Base-by-base conservation (phyloP, 2,888 invertebrate species). In the Cenopis cana region DNA sequence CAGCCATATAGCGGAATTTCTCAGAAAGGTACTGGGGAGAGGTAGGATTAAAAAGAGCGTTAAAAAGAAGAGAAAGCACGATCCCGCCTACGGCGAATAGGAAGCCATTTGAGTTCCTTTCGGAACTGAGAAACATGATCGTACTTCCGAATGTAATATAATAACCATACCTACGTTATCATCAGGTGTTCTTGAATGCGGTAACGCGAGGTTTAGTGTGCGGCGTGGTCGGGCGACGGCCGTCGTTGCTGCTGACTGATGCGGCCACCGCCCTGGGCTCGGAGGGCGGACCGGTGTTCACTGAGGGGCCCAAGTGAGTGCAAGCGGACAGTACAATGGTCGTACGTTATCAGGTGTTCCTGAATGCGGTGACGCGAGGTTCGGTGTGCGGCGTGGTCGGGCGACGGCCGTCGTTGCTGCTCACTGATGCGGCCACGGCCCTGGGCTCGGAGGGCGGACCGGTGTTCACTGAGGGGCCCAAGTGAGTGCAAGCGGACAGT, bases 401-500 rank as follows among this genome's bases (percentile, higher is more conserved):
- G 0, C 88, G 87, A 64, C 79, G 90, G 54, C 91, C 90, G 2
- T 94, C 94, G 46, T 83, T 95, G 3, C 80, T 95, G 54, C 89
- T 95, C 6, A 94, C 94, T 0, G 95, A 95, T 73, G 94, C 94
- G 0, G 91, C 94, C n/a, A 91, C 95, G 0, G 93, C 94, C 0
- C 81, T 95, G 5, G 95, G 95, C 12, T 94, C 94, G 18, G 95
- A 95, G 83, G 95, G 95, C 0, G 94, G 94, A 18, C 95, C 95
- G 0, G 93, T 95, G 33, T 95, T 94, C 79, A 89, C 87, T 24
- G 87, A 89, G 33, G 91, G 89, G 64, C 85, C 89, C 0, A 85
- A 84, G 91, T 91, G 70, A 85, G 88, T n/a, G n/a, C n/a, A n/a
- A n/a, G n/a, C n/a, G n/a, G n/a, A n/a, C n/a, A n/a, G n/a, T n/a